Evolutionary conservation across 1,140 invertebrate species (phyloP).

Genomic region (Amyelois transitella): DNA sequence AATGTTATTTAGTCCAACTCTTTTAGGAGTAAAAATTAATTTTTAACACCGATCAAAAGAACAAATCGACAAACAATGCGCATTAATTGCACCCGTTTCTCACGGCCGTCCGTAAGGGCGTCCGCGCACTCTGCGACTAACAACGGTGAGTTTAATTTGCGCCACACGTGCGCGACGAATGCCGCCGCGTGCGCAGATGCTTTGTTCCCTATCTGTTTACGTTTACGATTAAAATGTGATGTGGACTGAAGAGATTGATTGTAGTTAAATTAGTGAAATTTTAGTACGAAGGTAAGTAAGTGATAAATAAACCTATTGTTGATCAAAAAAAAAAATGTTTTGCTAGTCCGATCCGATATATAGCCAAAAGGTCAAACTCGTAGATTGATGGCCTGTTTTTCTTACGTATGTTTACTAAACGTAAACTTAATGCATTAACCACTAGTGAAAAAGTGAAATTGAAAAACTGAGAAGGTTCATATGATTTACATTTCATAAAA

Average conservation of each 20-base stretch:
- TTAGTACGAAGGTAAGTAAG: neutral
- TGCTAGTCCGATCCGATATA: no score
- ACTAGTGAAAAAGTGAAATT: no score
- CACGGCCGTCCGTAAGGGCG: conserved; percentile 4
- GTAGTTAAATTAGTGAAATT: neutral
- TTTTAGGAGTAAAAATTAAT: no score
- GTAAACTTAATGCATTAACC: no score
- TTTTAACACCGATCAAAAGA: conserved; percentile 3
- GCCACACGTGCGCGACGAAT: conserved; percentile 8
- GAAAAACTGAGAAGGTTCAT: no score
- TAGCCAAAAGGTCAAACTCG: no score
- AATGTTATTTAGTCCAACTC: no score
- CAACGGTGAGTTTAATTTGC: conserved; percentile 11
- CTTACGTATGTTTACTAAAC: no score
- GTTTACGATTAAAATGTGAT: neutral
- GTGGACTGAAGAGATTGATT: neutral
- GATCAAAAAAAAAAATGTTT: no score
- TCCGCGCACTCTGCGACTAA: neutral
- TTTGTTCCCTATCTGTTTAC: neutral
- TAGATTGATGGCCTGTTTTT: no score
- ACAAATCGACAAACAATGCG: neutral
- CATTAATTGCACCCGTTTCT: conserved; percentile 6
- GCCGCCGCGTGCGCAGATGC: conserved; percentile 4
- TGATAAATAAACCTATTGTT: no score
- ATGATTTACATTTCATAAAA: no score